Evolutionary conservation across 1,140 invertebrate species (phyloP), one percentile per base, ranked within the genome.

Genomic region (Solenopsis invicta): DNA sequence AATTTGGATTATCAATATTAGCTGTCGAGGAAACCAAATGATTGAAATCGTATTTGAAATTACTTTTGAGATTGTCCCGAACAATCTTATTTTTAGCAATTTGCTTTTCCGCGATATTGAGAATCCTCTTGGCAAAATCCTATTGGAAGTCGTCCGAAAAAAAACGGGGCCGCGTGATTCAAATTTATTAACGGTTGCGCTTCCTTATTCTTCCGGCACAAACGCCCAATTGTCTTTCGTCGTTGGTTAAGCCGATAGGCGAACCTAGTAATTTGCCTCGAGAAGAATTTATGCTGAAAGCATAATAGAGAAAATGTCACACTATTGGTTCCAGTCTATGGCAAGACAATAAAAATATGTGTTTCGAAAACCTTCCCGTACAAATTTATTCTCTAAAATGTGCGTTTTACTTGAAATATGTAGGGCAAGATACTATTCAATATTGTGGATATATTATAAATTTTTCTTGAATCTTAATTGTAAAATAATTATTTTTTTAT

Each of bases 1-100:
- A 56, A 81, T 59, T 71, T 10, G 37, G n/a, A 4, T 45, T 54
- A 29, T 69, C 13, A 41, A 45, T 48, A 50, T 6, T 10, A 9
- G 16, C 16, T 29, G 12, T 67, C 21, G 16, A 41, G 34, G 2
- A 71, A 56, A 81, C n/a, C 0, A 71, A 21, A 56, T 71, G 41
- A 84, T 48, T 84, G 69, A 59, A 59, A 56, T 56, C 64, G 50
- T 62, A 67, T 80, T 41, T 80, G 48, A 56, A 81, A 61, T 61
- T 24, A 18, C 54, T 48, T 74, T 84, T 61, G 69, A 48, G 24
- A 69, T 45, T 12, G 37, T 59, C 9, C 18, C 18, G 41, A 37
- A 48, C 2, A 29, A 29, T 29, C 29, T 29, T 29, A 2, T 64
- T 9, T 1, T 16, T 59, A n/a, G 41, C 13, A 12, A 9, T 12